Conservation (phyloP, 2,113 vertebrate genomes). For the Coryphaenoides rupestris region DNA sequence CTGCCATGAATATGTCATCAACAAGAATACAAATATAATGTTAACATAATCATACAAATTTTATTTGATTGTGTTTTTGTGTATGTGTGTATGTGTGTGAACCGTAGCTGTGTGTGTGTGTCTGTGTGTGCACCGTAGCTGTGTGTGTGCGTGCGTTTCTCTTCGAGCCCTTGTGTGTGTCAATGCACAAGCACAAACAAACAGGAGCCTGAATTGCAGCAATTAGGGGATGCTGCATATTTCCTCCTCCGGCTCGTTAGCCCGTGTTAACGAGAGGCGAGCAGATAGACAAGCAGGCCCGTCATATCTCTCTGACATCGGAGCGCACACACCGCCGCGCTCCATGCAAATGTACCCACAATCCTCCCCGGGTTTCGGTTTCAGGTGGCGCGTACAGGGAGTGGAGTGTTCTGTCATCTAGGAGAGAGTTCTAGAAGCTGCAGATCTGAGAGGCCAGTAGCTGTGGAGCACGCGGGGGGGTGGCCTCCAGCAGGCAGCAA, state of each 20-base stretch:
- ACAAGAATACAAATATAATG: too few species aligned
- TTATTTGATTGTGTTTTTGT: too few species aligned
- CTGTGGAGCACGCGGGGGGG: background rate
- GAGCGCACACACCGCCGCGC: constrained; percentile 1
- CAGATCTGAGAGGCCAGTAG: background rate
- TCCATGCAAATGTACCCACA: constrained; percentile 32
- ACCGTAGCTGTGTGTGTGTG: too few species aligned
- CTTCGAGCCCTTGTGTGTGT: constrained; percentile 11
- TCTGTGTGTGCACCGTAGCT: background rate
- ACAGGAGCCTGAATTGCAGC: constrained; percentile 43
- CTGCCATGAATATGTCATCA: too few species aligned
- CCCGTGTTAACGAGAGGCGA: constrained; percentile 49
- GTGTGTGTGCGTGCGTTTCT: background rate
- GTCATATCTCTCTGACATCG: constrained; percentile 27
- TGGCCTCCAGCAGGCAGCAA: background rate
- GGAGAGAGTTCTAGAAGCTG: constrained; percentile 1
- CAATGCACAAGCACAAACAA: constrained; percentile 64
- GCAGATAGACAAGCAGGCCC: constrained; percentile 35
- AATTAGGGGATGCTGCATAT: constrained; percentile 44
- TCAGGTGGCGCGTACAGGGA: constrained; percentile 43
- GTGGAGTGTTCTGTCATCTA: constrained; percentile 45
- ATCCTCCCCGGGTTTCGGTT: constrained; percentile 47
- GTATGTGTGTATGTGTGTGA: background rate
- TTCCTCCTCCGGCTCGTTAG: constrained; percentile 54
- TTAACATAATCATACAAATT: too few species aligned